Evolutionary conservation across 2,113 vertebrate species (phyloP).

Genomic region (Menidia beryllina): DNA sequence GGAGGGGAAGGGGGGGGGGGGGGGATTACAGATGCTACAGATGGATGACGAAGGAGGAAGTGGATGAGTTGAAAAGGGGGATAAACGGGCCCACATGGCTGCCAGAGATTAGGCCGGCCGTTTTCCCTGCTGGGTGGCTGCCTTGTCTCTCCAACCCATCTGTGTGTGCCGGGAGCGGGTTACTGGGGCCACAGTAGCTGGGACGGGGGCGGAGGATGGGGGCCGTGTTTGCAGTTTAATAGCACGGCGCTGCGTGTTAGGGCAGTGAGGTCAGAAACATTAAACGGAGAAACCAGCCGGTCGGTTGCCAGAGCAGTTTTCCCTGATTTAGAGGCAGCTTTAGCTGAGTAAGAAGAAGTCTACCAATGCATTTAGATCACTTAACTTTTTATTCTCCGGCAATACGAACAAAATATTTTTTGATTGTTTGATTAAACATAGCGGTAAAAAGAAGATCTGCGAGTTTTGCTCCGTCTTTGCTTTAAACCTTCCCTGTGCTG

Average conservation of each 20-base stretch:
- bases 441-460: not conserved
- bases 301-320: conserved; percentile 49
- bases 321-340: conserved; percentile 62
- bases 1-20: not conserved
- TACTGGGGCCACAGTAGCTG: conserved; percentile 45
- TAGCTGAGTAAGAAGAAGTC: conserved; percentile 37
- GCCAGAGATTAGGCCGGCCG: conserved; percentile 53
- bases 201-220: conserved; percentile 20
- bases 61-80: conserved; percentile 51
- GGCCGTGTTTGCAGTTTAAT: conserved; percentile 40
- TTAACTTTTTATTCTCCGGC: not conserved
- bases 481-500: not conserved
- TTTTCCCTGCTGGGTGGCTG: conserved; percentile 46
- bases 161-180: conserved; percentile 25
- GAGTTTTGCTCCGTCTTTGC: not conserved
- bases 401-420: no score
- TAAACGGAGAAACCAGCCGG: conserved; percentile 53
- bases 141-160: conserved; percentile 24
- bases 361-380: conserved; percentile 35
- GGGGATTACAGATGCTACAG: conserved; percentile 49
- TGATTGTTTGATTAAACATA: not conserved
- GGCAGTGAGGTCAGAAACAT: conserved; percentile 71
- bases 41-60: conserved; percentile 53
- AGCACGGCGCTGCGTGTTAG: conserved; percentile 47
- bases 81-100: conserved; percentile 66